These are phyloP conservation scores for Sebastolobus altivelis DNA, from an alignment of 2,797 vertebrate species.

Conservation along the genomic window DNA sequence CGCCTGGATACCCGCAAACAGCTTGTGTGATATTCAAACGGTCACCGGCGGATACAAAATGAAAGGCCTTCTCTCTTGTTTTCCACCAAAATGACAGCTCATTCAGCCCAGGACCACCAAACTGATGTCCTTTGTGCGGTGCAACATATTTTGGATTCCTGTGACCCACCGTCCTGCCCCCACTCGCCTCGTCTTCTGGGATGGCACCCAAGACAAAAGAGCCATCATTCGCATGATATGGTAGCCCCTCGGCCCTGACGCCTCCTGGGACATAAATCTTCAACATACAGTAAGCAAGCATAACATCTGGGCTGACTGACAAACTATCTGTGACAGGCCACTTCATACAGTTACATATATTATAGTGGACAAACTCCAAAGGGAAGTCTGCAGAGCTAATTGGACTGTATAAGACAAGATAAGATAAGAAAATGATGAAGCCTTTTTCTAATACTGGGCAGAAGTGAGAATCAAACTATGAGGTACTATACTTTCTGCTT, in stretches of 20 bases:
- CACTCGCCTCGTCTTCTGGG: slow-evolving; percentile 48
- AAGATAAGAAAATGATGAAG: background rate
- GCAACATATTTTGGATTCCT: slow-evolving; percentile 70
- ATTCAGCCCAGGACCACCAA: slow-evolving; percentile 67
- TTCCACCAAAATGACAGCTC: slow-evolving; percentile 55
- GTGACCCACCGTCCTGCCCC: slow-evolving; percentile 53
- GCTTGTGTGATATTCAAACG: slow-evolving; percentile 61
- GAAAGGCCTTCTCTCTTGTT: slow-evolving; percentile 49
- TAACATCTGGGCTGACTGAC: slow-evolving; percentile 71
- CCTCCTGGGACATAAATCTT: slow-evolving; percentile 69
- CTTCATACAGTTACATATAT: slow-evolving; percentile 5
- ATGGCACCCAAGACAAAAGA: slow-evolving; percentile 76
- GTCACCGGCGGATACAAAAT: slow-evolving; percentile 48
- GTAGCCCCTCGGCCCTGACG: slow-evolving; percentile 57
- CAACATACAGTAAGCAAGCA: slow-evolving; percentile 65
- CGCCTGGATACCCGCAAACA: slow-evolving; percentile 52
- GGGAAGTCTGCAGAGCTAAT: slow-evolving; percentile 6
- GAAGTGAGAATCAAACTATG: background rate
- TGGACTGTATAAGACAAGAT: background rate
- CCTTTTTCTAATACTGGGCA: background rate
- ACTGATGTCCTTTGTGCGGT: slow-evolving; percentile 65
- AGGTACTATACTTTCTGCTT: background rate
- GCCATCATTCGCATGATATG: slow-evolving; percentile 69
- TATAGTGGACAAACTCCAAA: background rate
- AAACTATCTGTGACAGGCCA: slow-evolving; percentile 26